Percentiles rank a stretch among this genome's conserved stretches.
Conservation (phyloP, 1,140 invertebrate species). For the Micrasema minimum region DNA sequence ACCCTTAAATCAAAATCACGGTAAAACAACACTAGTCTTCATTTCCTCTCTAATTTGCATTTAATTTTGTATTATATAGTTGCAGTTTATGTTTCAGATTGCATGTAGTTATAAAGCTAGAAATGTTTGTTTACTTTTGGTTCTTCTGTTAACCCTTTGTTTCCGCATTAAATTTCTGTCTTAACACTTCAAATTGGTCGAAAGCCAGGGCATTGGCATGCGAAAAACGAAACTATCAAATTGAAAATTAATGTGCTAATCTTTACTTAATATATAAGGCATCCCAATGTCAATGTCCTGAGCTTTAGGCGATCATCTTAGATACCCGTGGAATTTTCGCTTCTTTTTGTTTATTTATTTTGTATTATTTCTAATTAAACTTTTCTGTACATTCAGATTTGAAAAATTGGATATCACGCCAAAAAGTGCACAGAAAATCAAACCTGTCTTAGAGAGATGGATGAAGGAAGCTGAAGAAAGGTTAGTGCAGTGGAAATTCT, state of each 20-base stretch:
- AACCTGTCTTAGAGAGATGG: constrained; percentile 97
- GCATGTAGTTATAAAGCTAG: constrained; percentile 40
- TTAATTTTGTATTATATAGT: constrained; percentile 24
- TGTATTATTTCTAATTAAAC: constrained; percentile 58
- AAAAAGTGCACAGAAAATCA: constrained; percentile 99
- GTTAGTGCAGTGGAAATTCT: constrained; percentile 69
- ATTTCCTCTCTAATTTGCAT: constrained; percentile 10
- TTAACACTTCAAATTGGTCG: constrained; percentile 52
- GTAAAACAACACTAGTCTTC: neutral
- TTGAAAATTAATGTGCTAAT: neutral
- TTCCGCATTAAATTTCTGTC: constrained; percentile 55
- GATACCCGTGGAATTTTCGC: constrained; percentile 30
- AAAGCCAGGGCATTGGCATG: constrained; percentile 88
- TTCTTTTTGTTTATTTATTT: constrained; percentile 52
- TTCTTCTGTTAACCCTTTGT: too few relatives aligned
- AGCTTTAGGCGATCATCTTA: constrained; percentile 58
- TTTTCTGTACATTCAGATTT: constrained; percentile 83
- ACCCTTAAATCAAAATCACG: constrained; percentile 1
- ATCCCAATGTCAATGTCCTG: constrained; percentile 78
- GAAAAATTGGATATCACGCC: constrained; percentile 99
- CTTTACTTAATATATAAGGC: constrained; percentile 46
- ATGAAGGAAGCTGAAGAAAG: constrained; percentile 98
- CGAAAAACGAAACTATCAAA: constrained; percentile 51
- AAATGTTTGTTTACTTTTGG: neutral
- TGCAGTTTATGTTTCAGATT: constrained; percentile 43